Percentiles rank a stretch among this genome's conserved stretches.
These are phyloP conservation scores for Pygoscelis adeliae DNA, from an alignment of 2,113 vertebrate genomes.

Conservation along the genomic window DNA sequence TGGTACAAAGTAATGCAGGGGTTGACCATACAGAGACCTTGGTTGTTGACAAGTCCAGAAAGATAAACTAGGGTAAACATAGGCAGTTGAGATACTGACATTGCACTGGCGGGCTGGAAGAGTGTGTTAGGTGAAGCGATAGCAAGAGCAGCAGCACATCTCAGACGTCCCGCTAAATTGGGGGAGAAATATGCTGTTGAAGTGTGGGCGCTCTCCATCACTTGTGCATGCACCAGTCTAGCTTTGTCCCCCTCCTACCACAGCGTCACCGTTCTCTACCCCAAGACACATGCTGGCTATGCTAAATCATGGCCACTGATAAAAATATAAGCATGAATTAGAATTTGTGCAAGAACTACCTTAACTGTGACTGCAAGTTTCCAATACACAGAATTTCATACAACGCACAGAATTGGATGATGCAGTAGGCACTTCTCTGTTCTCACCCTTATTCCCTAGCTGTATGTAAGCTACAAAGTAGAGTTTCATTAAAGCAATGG, in stretches of 20 bases:
- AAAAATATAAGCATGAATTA: background rate
- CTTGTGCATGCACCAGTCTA: background rate
- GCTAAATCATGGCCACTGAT: background rate
- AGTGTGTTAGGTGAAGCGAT: background rate
- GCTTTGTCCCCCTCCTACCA: background rate
- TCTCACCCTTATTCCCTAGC: background rate
- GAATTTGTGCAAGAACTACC: background rate
- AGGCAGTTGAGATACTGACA: background rate
- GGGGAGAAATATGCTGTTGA: background rate
- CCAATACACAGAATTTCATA: background rate
- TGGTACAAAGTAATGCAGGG: background rate
- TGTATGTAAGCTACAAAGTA: background rate
- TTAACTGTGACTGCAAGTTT: background rate
- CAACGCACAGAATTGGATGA: background rate
- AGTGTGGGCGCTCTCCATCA: rapidly evolving
- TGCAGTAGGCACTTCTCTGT: background rate
- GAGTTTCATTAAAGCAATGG: background rate
- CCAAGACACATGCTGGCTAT: background rate
- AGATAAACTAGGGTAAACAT: background rate
- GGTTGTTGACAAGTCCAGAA: background rate
- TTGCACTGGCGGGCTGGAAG: background rate
- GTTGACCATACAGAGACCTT: background rate
- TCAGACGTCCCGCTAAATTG: background rate
- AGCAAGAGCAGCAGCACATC: background rate
- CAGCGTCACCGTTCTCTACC: background rate